These are phyloP conservation scores for Oceanodroma leucorhoa DNA, from an alignment of 2,797 vertebrate genomes.

Conservation along the genomic window DNA sequence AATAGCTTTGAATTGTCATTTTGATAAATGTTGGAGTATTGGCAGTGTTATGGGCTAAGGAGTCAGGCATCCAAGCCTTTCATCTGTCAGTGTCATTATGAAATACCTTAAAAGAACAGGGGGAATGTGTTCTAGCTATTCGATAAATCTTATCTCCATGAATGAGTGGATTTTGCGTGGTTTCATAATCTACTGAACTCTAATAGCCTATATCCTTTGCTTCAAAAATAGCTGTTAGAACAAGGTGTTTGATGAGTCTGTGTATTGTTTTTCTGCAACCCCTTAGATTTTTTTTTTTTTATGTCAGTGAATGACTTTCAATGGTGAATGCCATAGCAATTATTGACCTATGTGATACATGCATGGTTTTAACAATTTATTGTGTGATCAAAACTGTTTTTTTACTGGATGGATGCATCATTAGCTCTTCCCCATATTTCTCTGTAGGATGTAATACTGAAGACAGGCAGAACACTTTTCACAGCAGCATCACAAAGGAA, in stretches of 20 bases:
- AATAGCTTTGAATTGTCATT: slow-evolving; percentile 52
- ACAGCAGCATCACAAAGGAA: neutral
- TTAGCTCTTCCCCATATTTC: neutral
- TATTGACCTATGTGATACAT: neutral
- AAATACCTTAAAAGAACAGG: slow-evolving; percentile 23
- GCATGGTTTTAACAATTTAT: neutral
- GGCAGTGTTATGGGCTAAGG: slow-evolving; percentile 19
- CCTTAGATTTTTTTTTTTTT: neutral
- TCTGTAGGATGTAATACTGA: neutral
- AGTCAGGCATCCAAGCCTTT: neutral
- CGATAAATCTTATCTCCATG: slow-evolving; percentile 35
- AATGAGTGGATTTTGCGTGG: slow-evolving; percentile 21
- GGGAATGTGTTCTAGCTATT: neutral
- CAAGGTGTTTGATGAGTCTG: slow-evolving; percentile 17
- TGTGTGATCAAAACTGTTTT: neutral
- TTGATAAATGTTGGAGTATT: slow-evolving; percentile 50
- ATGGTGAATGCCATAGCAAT: neutral
- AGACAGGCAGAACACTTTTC: neutral
- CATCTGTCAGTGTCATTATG: slow-evolving; percentile 43
- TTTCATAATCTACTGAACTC: slow-evolving; percentile 36
- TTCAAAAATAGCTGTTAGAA: slow-evolving; percentile 29
- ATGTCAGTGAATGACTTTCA: slow-evolving; percentile 14
- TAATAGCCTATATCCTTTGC: slow-evolving; percentile 35
- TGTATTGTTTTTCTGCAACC: neutral
- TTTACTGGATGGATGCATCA: neutral